phyloP scores from a whole-genome alignment of 2,113 vertebrate species.

The Salvelinus alpinus region DNA sequence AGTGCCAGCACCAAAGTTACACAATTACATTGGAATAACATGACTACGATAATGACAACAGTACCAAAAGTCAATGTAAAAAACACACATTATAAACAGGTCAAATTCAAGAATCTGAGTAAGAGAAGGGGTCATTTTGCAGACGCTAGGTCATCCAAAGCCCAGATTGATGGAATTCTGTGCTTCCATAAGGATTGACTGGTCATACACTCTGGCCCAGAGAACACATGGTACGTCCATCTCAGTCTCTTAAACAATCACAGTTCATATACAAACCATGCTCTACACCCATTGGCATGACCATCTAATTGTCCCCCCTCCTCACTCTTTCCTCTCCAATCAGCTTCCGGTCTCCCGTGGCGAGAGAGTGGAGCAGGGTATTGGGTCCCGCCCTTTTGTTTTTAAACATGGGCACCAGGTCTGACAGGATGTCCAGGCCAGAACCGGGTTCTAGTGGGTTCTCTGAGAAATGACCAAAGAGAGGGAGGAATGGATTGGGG shows the following conservation, averaged over 20 bases:
- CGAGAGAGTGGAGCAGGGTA: conserved; percentile 63
- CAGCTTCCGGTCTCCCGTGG: conserved; percentile 55
- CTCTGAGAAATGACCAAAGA: conserved; percentile 70
- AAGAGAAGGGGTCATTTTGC: neutral
- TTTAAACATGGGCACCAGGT: conserved; percentile 69
- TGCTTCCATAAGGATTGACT: neutral
- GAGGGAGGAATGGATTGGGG: neutral
- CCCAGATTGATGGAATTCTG: neutral
- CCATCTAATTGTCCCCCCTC: conserved; percentile 14
- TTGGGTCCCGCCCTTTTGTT: conserved; percentile 73
- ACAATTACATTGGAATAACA: neutral
- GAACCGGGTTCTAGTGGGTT: conserved; percentile 81
- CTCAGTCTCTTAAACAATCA: neutral
- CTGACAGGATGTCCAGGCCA: conserved; percentile 75
- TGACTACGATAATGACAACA: too few relatives aligned
- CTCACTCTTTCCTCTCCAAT: conserved; percentile 20
- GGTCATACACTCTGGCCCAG: neutral
- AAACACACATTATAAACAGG: neutral
- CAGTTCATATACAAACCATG: neutral
- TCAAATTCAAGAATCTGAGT: neutral
- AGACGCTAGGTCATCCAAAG: too few relatives aligned
- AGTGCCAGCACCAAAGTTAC: conserved; percentile 1
- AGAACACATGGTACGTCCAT: neutral
- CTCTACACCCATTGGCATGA: neutral
- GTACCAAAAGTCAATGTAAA: neutral